Evolutionary conservation across 2,888 invertebrate genomes (phyloP), one percentile per base, ranked within the genome.

Genomic region (Ormyrus labotus): DNA sequence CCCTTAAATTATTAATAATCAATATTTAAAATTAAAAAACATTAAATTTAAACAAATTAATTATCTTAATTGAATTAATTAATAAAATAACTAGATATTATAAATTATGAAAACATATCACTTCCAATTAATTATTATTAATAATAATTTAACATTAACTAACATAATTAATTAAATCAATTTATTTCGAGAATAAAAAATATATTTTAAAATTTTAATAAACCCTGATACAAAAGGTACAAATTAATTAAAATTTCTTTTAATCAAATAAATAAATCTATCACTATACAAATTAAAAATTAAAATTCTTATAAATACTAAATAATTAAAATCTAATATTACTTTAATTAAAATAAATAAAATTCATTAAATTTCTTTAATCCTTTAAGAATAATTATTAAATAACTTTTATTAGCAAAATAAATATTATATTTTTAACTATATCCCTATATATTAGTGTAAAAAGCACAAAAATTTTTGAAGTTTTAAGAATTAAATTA

Each of bases 201-300:
- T 90, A 90, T 91, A n/a, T 89, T 80, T 80, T 63, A 73, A 88
- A 86, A 89, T 92, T 89, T 94, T 92, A 92, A 93, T 93, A 92
- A 93, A 92, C 93, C 93, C 94, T 94, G 93, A 94, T 94, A 94
- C 94, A 93, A 93, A 94, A 94, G 94, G 94, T 94, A 94, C 93
- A 92, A 90, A 91, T 92, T 93, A 90, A 91, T 78, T 93, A 93
- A 92, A 51, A 73, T 57, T n/a, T n/a, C n/a, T n/a, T n/a, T n/a
- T n/a, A n/a, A n/a, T n/a, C n/a, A n/a, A n/a, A n/a, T n/a, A n/a
- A n/a, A n/a, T n/a, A n/a, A n/a, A n/a, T n/a, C n/a, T n/a, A n/a
- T n/a, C n/a, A n/a, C n/a, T n/a, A n/a, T n/a, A n/a, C n/a, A n/a
- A n/a, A n/a, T n/a, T n/a, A n/a, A n/a, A n/a, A n/a, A n/a, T n/a